Conservation (phyloP, 2,797 vertebrate genomes). For the Rhinichthys osculus region DNA sequence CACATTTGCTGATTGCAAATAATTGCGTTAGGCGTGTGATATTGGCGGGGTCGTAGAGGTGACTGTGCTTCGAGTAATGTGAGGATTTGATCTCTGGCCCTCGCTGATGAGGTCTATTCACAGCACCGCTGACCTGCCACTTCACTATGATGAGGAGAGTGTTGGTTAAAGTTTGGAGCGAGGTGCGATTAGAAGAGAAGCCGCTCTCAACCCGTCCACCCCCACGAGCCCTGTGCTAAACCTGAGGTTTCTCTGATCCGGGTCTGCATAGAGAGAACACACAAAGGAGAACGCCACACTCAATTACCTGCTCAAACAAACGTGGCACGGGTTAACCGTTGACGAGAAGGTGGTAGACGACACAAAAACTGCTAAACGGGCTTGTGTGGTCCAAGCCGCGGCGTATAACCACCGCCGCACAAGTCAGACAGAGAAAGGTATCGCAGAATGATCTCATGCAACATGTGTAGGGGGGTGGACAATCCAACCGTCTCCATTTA, state of each 20-base stretch:
- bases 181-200: conserved; percentile 72
- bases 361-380: neutral
- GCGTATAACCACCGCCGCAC: too few species aligned
- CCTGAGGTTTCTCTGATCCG: conserved; percentile 38
- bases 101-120: conserved; percentile 99
- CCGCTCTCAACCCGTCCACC: conserved; percentile 64
- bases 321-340: neutral
- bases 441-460: too few species aligned
- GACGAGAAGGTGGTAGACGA: neutral
- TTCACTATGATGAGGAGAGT: conserved; percentile 85
- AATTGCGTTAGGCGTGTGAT: conserved; percentile 94
- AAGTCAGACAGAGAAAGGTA: too few species aligned
- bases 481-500: too few species aligned
- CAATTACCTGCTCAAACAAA: conserved; percentile 7
- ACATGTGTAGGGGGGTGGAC: too few species aligned
- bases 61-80: conserved; percentile 91
- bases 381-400: too few species aligned
- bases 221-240: conserved; percentile 10
- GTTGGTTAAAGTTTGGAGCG: conserved; percentile 82
- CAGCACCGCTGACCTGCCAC: conserved; percentile 86
- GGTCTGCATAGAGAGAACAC: neutral
- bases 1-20: conserved; percentile 98
- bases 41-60: conserved; percentile 89
- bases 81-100: conserved; percentile 91
- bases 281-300: neutral